phyloP scores from a whole-genome alignment of 2,888 invertebrate genomes.

The Neoscelio sp. region DNA sequence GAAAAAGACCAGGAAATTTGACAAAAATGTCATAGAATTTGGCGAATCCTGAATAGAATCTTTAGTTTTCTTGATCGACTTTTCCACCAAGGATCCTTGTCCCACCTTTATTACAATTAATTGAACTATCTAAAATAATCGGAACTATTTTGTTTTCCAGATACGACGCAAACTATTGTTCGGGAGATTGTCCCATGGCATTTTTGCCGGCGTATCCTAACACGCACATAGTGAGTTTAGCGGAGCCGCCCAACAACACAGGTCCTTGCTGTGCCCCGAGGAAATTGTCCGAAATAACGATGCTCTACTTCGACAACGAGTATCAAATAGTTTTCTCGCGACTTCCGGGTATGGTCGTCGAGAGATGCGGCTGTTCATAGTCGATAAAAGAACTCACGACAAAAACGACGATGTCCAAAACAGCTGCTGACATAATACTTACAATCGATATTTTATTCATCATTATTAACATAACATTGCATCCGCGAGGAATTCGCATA shows the following conservation, averaged over 20 bases:
- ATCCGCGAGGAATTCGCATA: background rate
- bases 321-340: conserved; percentile 94
- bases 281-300: conserved; percentile 93
- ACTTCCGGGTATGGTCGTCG: conserved; percentile 97
- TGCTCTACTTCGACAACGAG: conserved; percentile 96
- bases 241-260: conserved; percentile 89
- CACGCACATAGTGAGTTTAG: conserved; percentile 93
- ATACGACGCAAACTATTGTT: conserved; percentile 98
- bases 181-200: conserved; percentile 96
- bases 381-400: conserved; percentile 56
- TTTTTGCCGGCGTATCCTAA: conserved; percentile 94
- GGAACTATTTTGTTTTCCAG: conserved; percentile 74
- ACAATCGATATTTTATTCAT: conserved; percentile 1
- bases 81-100: too few species aligned
- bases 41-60: too few species aligned
- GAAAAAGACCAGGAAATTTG: too few species aligned
- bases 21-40: too few species aligned
- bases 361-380: conserved; percentile 96
- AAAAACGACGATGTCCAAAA: conserved; percentile 13
- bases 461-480: conserved; percentile 19
- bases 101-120: too few species aligned
- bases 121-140: too few species aligned
- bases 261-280: conserved; percentile 97
- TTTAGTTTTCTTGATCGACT: too few species aligned
- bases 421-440: conserved; percentile 19